These are phyloP conservation scores for Burhinus bistriatus DNA, from an alignment of 2,113 vertebrate species.

Conservation along the genomic window DNA sequence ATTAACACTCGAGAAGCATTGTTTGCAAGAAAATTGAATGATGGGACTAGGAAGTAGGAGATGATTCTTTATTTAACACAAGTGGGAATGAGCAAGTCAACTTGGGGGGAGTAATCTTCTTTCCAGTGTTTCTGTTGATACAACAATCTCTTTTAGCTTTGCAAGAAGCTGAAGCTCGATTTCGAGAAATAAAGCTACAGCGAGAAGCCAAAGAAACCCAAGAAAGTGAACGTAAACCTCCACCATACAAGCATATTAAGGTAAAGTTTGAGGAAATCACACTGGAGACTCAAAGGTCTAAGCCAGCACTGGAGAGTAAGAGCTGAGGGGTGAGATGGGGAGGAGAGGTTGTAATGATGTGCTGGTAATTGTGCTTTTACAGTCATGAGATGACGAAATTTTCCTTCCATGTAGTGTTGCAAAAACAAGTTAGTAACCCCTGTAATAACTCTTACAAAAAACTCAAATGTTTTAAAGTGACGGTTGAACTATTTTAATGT, in stretches of 20 bases:
- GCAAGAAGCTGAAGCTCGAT: slow-evolving; percentile 90
- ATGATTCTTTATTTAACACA: not conserved
- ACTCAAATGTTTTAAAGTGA: not conserved
- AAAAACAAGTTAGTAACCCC: not conserved
- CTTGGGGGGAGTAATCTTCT: not conserved
- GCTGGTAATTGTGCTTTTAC: not conserved
- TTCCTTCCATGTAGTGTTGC: not conserved
- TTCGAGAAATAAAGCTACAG: slow-evolving; percentile 89
- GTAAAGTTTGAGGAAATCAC: slow-evolving; percentile 57
- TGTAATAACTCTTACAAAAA: not conserved
- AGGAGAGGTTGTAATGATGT: not conserved
- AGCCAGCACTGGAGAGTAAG: not conserved
- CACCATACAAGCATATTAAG: slow-evolving; percentile 96
- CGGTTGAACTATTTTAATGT: not conserved
- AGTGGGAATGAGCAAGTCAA: not conserved
- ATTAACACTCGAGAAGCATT: not conserved
- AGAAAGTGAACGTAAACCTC: slow-evolving; percentile 92
- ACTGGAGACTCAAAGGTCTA: not conserved
- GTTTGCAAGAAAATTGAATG: not conserved
- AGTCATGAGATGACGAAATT: not conserved
- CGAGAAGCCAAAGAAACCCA: slow-evolving; percentile 92
- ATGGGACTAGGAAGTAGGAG: not conserved
- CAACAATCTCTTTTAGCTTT: slow-evolving; percentile 77
- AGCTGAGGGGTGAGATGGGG: not conserved
- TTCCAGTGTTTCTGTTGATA: not conserved